Evolutionary conservation across 2,888 invertebrate species (phyloP), one percentile per base, ranked within the genome.

Genomic region (Caenorhabditis sp.): DNA sequence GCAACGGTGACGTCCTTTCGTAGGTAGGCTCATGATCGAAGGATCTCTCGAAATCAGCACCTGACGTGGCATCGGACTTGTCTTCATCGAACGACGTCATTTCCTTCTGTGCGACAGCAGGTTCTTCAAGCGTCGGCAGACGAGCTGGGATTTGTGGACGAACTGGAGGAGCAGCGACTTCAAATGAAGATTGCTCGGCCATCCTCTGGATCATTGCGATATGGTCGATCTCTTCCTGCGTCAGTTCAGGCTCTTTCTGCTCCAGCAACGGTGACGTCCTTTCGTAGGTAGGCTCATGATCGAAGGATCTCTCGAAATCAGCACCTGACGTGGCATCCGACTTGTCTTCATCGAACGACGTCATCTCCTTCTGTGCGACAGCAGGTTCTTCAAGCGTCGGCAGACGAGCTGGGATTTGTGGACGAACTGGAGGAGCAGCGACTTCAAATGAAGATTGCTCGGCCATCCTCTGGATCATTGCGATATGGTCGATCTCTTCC

Each of bases 391-490:
- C 48, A 22, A 61, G 15, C 3, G 48, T 41, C 37, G n/a, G 39
- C 17, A 63, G 30, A 39, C 56, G 41, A 7, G 39, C 45, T 32
- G 56, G 37, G 11, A 56, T 30, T 22, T 46, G 48, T 45, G 55
- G 48, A 7, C 32, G 11, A 4, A 17, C 9, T n/a, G 62, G 62
- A 27, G 26, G 26, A 1, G 17, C 32, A 32, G 26, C 7, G 2
- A 9, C 2, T n/a, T 43, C 58, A 22, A 58, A 35, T 35, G 35
- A 35, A 9, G 35, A 35, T 9, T 35, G 35, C 9, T 35, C 35
- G 2, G 35, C 35, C 35, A 35, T 35, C 35, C 13, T 35, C 9
- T 35, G 35, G 35, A 35, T 35, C 35, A 9, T 13, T 3, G 35
- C 35, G 35, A 35, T 35, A 13, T 35, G 35, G 9, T 35, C 35